These are phyloP conservation scores for Seison nebaliae DNA, from an alignment of 1,140 invertebrate species.

Conservation along the genomic window DNA sequence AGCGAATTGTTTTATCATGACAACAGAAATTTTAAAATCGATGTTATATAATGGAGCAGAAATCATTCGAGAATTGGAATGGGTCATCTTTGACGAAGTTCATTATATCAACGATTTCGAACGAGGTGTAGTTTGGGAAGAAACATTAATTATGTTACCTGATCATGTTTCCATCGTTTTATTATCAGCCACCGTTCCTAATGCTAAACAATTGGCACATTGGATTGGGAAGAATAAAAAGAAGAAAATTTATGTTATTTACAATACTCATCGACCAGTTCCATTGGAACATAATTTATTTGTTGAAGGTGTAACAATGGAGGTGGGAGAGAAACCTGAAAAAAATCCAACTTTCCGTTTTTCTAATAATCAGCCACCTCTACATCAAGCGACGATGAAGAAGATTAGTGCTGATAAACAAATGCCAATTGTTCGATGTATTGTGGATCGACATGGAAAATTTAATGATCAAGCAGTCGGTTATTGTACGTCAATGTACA, in stretches of 20 bases:
- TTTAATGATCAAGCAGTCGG: background rate
- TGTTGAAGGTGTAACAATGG: no score
- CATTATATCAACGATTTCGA: conserved; percentile 84
- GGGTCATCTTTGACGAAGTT: conserved; percentile 97
- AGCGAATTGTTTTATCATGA: conserved; percentile 88
- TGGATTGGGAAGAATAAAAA: conserved; percentile 48
- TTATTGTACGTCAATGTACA: background rate
- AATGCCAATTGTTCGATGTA: background rate
- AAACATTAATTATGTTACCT: conserved; percentile 78
- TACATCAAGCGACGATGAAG: no score
- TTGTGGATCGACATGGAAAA: background rate
- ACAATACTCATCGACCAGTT: conserved; percentile 64
- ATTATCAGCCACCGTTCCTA: conserved; percentile 88
- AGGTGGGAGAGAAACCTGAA: no score
- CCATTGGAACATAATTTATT: conserved; percentile 75
- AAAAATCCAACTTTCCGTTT: no score
- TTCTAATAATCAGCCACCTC: no score
- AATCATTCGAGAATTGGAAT: conserved; percentile 74
- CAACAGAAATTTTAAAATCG: conserved; percentile 83
- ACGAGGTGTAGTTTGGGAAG: conserved; percentile 96
- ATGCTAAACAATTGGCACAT: conserved; percentile 75
- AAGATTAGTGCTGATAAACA: no score
- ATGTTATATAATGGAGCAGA: conserved; percentile 89
- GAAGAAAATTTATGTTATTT: conserved; percentile 56
- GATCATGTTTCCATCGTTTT: conserved; percentile 78